Conservation (phyloP, 2,888 invertebrate genomes). For the Lasioglossum pauxillum region DNA sequence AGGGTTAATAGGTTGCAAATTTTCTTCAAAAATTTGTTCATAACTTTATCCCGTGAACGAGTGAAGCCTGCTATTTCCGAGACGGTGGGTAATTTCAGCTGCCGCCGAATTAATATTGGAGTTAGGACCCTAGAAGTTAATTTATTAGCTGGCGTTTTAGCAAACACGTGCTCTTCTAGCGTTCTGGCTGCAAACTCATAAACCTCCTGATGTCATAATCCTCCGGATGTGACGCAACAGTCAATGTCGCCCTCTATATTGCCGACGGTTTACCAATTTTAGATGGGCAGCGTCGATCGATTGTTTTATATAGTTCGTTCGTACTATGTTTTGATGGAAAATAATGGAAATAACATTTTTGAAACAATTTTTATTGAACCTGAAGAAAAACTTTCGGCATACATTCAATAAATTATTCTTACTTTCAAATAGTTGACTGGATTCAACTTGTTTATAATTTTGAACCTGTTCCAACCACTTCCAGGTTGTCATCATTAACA, state of each 20-base stretch:
- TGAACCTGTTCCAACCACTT: neutral
- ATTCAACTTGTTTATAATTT: neutral
- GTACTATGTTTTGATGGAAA: neutral
- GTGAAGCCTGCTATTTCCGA: neutral
- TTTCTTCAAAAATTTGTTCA: neutral
- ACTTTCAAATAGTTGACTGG: neutral
- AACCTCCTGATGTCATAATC: constrained; percentile 18
- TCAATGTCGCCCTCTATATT: constrained; percentile 1
- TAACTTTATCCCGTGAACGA: neutral
- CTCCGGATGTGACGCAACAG: constrained; percentile 11
- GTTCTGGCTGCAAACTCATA: neutral
- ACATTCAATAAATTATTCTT: neutral
- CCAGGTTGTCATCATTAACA: neutral
- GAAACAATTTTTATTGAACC: neutral
- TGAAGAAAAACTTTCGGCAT: neutral
- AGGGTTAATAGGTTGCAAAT: neutral
- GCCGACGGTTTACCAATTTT: neutral
- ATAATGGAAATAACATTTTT: neutral
- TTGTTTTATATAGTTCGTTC: neutral
- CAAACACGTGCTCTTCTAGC: neutral
- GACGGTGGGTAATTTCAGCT: neutral
- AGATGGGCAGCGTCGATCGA: neutral
- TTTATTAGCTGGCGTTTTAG: neutral
- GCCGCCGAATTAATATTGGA: neutral
- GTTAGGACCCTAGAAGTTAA: neutral